Base-by-base conservation (phyloP, 2,113 vertebrate species). In the Hemiscyllium ocellatum region DNA sequence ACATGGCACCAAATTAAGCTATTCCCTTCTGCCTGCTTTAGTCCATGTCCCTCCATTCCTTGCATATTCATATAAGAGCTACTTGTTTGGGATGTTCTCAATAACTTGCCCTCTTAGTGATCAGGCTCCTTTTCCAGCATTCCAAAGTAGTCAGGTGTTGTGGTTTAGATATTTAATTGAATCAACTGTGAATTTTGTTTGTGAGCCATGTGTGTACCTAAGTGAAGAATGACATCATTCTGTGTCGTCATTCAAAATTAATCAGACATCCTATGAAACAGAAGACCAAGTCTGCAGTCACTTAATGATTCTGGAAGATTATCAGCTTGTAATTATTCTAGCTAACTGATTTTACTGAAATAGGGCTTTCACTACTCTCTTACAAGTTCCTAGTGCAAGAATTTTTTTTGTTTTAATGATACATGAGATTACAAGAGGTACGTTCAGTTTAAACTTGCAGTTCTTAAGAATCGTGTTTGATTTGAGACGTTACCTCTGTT, bases 321-420 rank as follows among this genome's bases (percentile, higher is more conserved):
- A 65, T 90, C 15, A 17, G 29, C 19, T 90, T 56, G 29, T 65
- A 65, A 90, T 90, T 29, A 29, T 61, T 13, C 24, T 13, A 65
- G 33, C 29, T 65, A 90, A 65, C 65, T 93, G 87, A 66, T 37
- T 93, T 93, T 93, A 66, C 61, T 93, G 89, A 93, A 65, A 37
- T 66, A 22, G 8, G 33, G 4, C 33, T 93, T 93, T 66, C 17
- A 37, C n/a, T 37, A 19, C 6, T 37, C 1, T 17, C 0, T 0
- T 61, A 15, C 52, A 8, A 66, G 19, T 87, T 93, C 65, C n/a
- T 66, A 66, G 66, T 66, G 66, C n/a, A n/a, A 65, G 89, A 66
- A 33, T 93, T 6, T 20, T 19, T 37, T 19, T 65, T 4, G 33
- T 20, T 93, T 17, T 0, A 13, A 66, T 66, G 61, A 10, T 22